A percentile compares a stretch with the other conserved stretches of the same genome.
These are phyloP conservation scores for Thymelicus lineola DNA, from an alignment of 2,888 invertebrate genomes.

Conservation along the genomic window DNA sequence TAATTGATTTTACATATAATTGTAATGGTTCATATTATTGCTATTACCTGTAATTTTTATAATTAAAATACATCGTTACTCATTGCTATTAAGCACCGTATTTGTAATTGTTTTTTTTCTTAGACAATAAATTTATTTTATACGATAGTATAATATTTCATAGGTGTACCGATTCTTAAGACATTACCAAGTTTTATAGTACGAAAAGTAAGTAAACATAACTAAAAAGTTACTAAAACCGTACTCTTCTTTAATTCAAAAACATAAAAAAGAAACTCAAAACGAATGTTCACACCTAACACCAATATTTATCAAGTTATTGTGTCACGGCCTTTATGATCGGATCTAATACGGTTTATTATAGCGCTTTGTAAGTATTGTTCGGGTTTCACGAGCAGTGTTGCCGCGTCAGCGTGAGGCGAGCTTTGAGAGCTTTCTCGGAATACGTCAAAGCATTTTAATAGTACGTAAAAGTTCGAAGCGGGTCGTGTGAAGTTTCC, in stretches of 20 bases:
- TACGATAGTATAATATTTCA: too few species aligned
- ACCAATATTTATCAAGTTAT: conserved; percentile 72
- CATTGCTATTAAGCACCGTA: too few species aligned
- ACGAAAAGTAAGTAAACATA: too few species aligned
- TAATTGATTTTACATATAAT: too few species aligned
- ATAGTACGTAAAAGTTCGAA: conserved; percentile 31
- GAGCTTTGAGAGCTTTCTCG: conserved; percentile 59
- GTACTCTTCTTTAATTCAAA: not conserved
- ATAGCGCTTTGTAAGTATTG: conserved; percentile 63
- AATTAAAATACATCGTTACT: too few species aligned
- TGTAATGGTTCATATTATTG: too few species aligned
- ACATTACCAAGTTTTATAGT: too few species aligned
- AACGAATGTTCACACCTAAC: conserved; percentile 43
- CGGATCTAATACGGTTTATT: conserved; percentile 71
- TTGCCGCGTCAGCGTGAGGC: conserved; percentile 69
- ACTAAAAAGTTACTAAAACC: too few species aligned
- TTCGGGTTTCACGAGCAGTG: conserved; percentile 57
- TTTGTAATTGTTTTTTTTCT: too few species aligned
- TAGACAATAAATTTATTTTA: too few species aligned
- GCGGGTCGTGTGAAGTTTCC: conserved; percentile 25
- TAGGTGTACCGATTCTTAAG: too few species aligned
- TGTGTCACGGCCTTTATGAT: conserved; percentile 65
- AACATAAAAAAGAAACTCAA: conserved; percentile 9
- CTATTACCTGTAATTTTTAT: too few species aligned
- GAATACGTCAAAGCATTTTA: conserved; percentile 54